Evolutionary conservation across 92 coral and sea anemone genomes (phyloP), one percentile per base, ranked within the genome.

Genomic region (Porites rus): DNA sequence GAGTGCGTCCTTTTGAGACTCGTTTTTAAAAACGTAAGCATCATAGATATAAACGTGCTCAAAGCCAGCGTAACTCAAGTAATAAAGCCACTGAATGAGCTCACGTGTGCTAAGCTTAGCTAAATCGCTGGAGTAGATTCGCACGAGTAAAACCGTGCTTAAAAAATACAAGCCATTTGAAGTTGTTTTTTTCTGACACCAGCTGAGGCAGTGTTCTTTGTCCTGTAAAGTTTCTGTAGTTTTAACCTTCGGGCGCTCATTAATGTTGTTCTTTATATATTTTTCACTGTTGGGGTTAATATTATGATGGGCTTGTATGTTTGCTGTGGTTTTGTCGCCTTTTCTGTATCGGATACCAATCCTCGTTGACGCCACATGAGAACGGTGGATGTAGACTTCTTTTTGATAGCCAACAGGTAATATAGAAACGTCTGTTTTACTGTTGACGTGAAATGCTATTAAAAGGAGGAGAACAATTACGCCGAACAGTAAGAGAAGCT

Each of bases 31-130:
- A 62, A 89, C 91, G 70, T 89, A 92, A 14, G 95, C 92, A 64
- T 92, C 95, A 76, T 92, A 92, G 18, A 92, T 76, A 43, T 76
- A 92, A 65, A 92, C 95, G 71, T 92, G 95, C 22, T 92, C 90
- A 78, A 92, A 76, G 10, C 95, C 95, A 18, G 95, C 92, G 75
- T 89, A 92, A 46, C 88, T 88, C 66, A 86, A 73, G 68, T 86
- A 91, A 81, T 75, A 87, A n/a, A 89, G 81, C 93, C 95, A 89
- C 73, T 92, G 95, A 9, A 86, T 43, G 78, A 92, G 76, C 73
- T 92, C 95, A 5, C 95, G 88, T 50, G 88, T 86, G 60, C 93
- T 79, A 3, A 92, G 93, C 43, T 77, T 75, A 9, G 95, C 93
- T 16, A 54, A 22, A 64, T 91, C 94, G 50, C 65, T 68, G 69